Evolutionary conservation across 2,797 vertebrate species (phyloP).

Genomic region (Coracias cyanogaster): DNA sequence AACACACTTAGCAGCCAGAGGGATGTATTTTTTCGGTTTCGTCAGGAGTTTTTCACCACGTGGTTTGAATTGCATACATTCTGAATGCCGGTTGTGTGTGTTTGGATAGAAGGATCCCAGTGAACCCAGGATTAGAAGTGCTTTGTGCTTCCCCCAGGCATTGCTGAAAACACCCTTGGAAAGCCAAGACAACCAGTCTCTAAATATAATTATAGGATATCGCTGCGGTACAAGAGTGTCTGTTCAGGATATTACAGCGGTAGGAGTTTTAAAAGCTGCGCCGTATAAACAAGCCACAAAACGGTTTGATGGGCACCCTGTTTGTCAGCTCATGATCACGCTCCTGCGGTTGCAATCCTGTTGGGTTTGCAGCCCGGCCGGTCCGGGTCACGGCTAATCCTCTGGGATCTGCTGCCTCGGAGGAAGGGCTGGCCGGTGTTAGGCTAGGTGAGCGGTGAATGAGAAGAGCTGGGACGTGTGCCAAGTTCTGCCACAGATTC

Average conservation of each 20-base stretch:
- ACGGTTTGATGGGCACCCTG: not conserved
- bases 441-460: not conserved
- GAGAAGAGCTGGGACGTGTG: not conserved
- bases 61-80: not conserved
- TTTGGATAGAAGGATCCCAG: not conserved
- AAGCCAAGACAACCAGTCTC: not conserved
- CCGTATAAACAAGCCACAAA: not conserved
- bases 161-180: not conserved
- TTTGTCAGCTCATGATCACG: not conserved
- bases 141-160: not conserved
- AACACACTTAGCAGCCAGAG: not conserved
- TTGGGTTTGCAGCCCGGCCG: not conserved
- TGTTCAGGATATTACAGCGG: not conserved
- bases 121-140: not conserved
- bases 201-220: not conserved
- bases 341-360: not conserved
- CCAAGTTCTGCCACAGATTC: conserved; percentile 1
- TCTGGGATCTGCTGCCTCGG: not conserved
- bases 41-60: not conserved
- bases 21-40: not conserved
- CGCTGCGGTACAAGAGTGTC: not conserved
- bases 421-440: not conserved
- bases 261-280: not conserved
- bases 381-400: not conserved
- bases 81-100: not conserved